These are phyloP conservation scores for Eupsittula cactorum DNA, from an alignment of 2,113 vertebrate genomes.

Conservation along the genomic window DNA sequence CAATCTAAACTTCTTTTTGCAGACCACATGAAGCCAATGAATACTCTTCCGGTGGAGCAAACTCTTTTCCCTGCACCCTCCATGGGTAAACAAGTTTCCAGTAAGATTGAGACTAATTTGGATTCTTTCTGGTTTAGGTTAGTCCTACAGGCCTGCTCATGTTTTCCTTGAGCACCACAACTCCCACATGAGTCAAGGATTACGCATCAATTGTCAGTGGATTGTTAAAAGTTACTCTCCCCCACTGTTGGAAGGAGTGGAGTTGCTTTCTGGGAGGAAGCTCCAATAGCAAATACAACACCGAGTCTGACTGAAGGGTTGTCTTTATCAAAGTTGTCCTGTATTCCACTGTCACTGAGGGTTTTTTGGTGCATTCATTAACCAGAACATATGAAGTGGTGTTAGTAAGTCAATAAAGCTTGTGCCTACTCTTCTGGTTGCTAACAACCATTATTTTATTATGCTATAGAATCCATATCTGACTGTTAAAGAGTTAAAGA, in stretches of 20 bases:
- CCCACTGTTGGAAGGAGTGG: not conserved
- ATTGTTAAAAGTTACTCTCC: not conserved
- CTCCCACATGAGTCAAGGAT: not conserved
- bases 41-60: not conserved
- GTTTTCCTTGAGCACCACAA: not conserved
- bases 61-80: not conserved
- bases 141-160: not conserved
- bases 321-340: not conserved
- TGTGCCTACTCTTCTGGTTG: not conserved
- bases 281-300: not conserved
- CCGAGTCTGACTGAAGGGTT: not conserved
- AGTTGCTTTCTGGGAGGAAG: not conserved
- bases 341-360: not conserved
- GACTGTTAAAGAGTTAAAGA: constrained; percentile 80
- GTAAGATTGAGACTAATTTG: not conserved
- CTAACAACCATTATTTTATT: not conserved
- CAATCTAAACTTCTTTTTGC: not conserved
- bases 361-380: not conserved
- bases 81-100: not conserved
- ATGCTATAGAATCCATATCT: constrained; percentile 11
- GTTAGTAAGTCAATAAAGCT: not conserved
- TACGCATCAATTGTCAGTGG: not conserved
- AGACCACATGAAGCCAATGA: not conserved
- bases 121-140: not conserved
- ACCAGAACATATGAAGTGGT: not conserved